phyloP scores from a whole-genome alignment of 2,113 vertebrate species.

The Pteropus alecto region DNA sequence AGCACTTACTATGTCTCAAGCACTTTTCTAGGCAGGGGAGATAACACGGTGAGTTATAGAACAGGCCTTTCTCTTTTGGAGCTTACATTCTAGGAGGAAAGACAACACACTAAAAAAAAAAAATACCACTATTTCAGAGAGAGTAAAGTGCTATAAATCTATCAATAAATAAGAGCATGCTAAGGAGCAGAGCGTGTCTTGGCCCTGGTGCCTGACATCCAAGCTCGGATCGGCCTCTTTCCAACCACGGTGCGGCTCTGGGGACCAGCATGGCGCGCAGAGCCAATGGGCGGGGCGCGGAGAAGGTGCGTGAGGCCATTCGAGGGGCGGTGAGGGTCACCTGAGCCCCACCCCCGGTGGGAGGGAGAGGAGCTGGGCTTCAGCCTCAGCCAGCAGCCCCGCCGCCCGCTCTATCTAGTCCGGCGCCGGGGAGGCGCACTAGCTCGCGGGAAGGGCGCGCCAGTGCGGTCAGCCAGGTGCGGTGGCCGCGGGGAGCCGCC shows the following conservation, averaged over 20 bases:
- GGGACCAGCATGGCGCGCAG: fast-evolving
- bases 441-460: not conserved
- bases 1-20: not conserved
- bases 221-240: not conserved
- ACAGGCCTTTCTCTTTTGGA: not conserved
- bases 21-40: not conserved
- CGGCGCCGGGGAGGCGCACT: not conserved
- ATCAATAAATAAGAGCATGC: not conserved
- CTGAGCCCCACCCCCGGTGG: not conserved
- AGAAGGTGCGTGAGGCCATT: not conserved
- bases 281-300: no score
- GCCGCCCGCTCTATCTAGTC: fast-evolving
- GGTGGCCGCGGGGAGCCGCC: not conserved
- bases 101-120: not conserved
- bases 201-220: not conserved
- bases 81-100: not conserved
- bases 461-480: not conserved
- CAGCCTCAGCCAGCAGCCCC: no score
- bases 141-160: not conserved
- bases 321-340: fast-evolving
- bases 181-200: not conserved
- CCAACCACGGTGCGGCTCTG: fast-evolving
- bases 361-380: not conserved
- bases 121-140: not conserved
- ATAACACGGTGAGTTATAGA: not conserved